These are phyloP conservation scores for Resseliella maxima DNA, from an alignment of 2,888 invertebrate genomes.

Conservation along the genomic window DNA sequence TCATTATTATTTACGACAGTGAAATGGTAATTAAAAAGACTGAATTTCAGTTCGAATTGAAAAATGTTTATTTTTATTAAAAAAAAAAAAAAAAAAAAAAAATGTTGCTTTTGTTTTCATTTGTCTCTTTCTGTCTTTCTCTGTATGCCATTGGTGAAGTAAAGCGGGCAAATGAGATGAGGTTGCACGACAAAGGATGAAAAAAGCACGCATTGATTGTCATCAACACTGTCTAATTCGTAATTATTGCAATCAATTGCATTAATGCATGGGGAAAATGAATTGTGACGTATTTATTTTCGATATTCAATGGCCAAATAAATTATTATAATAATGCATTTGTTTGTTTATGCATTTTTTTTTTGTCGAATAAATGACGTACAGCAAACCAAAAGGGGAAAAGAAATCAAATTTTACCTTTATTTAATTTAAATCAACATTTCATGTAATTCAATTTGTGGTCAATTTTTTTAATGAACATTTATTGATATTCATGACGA, in stretches of 20 bases:
- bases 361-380: no score
- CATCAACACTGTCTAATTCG: background rate
- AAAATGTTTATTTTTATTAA: background rate
- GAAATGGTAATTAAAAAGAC: conserved; percentile 15
- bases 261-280: background rate
- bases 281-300: background rate
- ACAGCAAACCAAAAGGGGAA: no score
- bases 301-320: background rate
- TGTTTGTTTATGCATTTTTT: background rate
- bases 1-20: background rate
- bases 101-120: no score
- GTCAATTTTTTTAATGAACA: background rate
- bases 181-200: no score
- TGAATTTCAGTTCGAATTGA: background rate
- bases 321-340: background rate
- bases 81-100: no score
- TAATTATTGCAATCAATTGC: background rate
- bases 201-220: no score
- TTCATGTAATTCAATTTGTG: conserved; percentile 22
- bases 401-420: background rate
- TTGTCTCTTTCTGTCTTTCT: background rate
- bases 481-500: background rate
- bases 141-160: background rate
- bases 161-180: background rate
- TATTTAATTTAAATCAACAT: conserved; percentile 27